Percentiles rank a stretch among this genome's conserved stretches.
Conservation (phyloP, 2,888 invertebrate genomes). For the Lithophane semibrunnea region DNA sequence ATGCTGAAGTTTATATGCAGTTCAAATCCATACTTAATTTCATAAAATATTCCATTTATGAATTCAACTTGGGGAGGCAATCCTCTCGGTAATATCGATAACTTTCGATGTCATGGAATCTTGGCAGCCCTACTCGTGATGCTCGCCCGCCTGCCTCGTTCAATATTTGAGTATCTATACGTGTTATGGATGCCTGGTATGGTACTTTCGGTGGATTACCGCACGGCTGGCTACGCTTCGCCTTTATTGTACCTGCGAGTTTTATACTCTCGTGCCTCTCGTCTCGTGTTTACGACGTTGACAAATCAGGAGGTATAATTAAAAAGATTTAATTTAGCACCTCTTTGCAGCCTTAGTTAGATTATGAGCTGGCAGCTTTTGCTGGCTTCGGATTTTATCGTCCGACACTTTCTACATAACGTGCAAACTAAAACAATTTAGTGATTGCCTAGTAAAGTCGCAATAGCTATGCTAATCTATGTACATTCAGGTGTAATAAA, state of each 20-base stretch:
- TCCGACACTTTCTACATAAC: background rate
- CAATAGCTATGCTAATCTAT: background rate
- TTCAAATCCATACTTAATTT: constrained; percentile 34
- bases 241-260: constrained; percentile 64
- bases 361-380: constrained; percentile 38
- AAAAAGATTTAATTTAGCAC: constrained; percentile 59
- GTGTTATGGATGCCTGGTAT: constrained; percentile 81
- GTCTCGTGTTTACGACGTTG: constrained; percentile 57
- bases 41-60: constrained; percentile 42
- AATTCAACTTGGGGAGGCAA: constrained; percentile 18
- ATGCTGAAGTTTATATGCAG: constrained; percentile 32
- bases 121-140: constrained; percentile 70
- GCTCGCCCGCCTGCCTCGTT: constrained; percentile 79
- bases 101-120: constrained; percentile 49
- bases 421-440: background rate
- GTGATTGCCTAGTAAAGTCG: background rate
- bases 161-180: constrained; percentile 79
- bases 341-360: constrained; percentile 51
- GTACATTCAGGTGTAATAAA: constrained; percentile 4
- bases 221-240: constrained; percentile 71
- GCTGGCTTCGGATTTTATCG: constrained; percentile 23
- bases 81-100: constrained; percentile 47
- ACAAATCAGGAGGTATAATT: constrained; percentile 62
- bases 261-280: constrained; percentile 55
- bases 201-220: constrained; percentile 80